phyloP scores from a whole-genome alignment of 2,797 vertebrate genomes.

The Falco naumanni region DNA sequence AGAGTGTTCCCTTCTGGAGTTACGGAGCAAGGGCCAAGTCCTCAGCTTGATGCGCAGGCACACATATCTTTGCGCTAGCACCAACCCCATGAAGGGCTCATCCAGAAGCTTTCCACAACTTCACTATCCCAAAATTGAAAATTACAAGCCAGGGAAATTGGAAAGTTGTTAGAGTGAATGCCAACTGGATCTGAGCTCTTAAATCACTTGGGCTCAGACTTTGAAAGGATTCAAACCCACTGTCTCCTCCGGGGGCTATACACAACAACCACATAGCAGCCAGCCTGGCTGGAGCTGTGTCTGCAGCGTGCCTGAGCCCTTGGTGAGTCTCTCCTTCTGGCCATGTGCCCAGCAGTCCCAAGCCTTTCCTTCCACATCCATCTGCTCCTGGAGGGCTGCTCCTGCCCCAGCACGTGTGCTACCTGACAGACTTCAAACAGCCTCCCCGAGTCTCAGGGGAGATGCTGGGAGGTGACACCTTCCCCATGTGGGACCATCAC shows the following conservation, averaged over 20 bases:
- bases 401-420: not conserved
- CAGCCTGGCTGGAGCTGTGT: not conserved
- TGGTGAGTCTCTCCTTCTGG: not conserved
- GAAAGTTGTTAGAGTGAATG: not conserved
- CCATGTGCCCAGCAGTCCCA: not conserved
- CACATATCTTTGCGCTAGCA: not conserved
- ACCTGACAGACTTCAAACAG: not conserved
- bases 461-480: not conserved
- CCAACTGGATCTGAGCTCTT: not conserved
- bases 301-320: fast-evolving
- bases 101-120: not conserved
- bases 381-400: not conserved
- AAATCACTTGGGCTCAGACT: not conserved
- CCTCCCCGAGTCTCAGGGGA: not conserved
- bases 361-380: not conserved
- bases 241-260: not conserved
- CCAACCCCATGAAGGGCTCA: not conserved
- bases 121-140: not conserved
- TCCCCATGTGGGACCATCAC: not conserved
- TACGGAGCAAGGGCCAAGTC: not conserved
- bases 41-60: fast-evolving
- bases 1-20: not conserved
- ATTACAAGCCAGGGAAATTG: not conserved
- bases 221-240: not conserved
- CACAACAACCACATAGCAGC: not conserved